Base-by-base conservation (phyloP, 1,140 invertebrate species). In the Drosophila ambigua region DNA sequence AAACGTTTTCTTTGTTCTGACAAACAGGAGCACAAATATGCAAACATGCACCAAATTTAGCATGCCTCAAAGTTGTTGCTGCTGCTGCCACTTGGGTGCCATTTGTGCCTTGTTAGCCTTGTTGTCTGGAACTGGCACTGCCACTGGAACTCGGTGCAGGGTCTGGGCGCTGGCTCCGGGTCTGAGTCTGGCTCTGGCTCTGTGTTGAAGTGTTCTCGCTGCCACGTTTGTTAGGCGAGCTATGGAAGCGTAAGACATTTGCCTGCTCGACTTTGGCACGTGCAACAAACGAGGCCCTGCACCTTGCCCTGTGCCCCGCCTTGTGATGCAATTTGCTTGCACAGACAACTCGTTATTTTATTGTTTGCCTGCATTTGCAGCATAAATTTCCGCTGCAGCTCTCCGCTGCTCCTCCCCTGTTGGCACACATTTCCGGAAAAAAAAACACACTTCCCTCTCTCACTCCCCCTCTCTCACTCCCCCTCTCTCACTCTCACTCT, bases 321-420 rank as follows among this genome's bases (percentile, higher is more conserved):
- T 57, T 65, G 57, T 62, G 73, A 87, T 79, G 83, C 82, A 85
- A 88, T 85, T 88, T 85, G 63, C 78, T 75, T 75, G 66, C 83
- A 66, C 72, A 85, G 83, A 82, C 82, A 77, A 82, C 74, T 85
- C 83, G 82, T 85, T 85, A 85, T 85, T 85, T 85, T 88, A 85
- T 85, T 85, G 82, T 85, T 85, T 85, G 80, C 82, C 71, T 82
- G 62, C 59, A 66, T 71, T 81, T 75, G 71, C 61, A 75, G 44
- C 61, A 75, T 75, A 75, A 75, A 75, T 75, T 66, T 57, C 26
- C 54, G 45, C 54, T 45, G 2, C 41, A 43, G 53, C 53, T 50
- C 39, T 20, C 8, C 58, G 20, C 44, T n/a, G 24, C 13, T 20
- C 20, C 58, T 45, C 44, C 16, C 35, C 13, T 48, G 28, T 15